These are phyloP conservation scores for Indri indri DNA, from an alignment of 2,113 vertebrate genomes.

Conservation along the genomic window DNA sequence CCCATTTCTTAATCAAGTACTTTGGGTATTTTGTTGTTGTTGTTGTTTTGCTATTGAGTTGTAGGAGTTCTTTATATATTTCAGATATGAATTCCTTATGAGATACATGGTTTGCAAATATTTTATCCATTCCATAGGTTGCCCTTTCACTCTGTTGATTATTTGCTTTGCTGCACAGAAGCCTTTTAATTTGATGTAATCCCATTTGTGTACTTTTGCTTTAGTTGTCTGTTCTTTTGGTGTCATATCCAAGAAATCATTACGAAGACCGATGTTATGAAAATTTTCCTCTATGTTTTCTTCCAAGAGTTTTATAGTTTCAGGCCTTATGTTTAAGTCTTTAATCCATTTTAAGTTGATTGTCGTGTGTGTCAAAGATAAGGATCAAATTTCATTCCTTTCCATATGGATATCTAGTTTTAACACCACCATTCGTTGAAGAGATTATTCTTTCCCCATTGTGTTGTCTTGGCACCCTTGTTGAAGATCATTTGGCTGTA, in stretches of 20 bases:
- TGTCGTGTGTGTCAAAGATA: background rate
- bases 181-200: background rate
- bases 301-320: conserved; percentile 2
- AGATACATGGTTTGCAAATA: background rate
- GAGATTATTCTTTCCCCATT: background rate
- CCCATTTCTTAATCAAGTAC: background rate
- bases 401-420: background rate
- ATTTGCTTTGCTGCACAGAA: background rate
- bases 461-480: background rate
- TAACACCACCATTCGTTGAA: background rate
- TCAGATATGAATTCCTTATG: background rate
- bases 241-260: background rate
- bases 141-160: background rate
- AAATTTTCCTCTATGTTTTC: background rate
- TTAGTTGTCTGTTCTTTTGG: background rate
- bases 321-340: background rate
- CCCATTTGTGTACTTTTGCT: background rate
- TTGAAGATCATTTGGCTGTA: background rate
- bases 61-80: background rate
- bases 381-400: background rate
- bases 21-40: background rate
- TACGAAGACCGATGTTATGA: background rate
- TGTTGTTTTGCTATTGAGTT: background rate
- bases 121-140: background rate
- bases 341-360: background rate